phyloP scores from a whole-genome alignment of 2,113 vertebrate species.

The Lycocorax pyrrhopterus region DNA sequence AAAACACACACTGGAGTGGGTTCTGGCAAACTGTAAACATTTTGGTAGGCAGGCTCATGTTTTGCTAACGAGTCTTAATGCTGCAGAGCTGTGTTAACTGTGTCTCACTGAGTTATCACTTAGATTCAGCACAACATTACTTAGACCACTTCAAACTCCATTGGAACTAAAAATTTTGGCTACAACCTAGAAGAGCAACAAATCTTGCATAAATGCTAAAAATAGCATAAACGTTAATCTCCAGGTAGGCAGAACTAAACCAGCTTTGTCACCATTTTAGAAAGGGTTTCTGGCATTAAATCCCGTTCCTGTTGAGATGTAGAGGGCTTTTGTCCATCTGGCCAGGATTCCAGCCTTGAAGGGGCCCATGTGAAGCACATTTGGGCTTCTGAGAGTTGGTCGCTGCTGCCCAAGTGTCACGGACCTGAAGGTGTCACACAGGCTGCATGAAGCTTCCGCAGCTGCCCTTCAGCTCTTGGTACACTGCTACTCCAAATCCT shows the following conservation, averaged over 20 bases:
- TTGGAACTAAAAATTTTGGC: neutral
- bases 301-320: neutral
- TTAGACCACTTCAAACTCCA: neutral
- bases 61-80: neutral
- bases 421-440: fast-evolving
- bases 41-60: neutral
- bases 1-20: neutral
- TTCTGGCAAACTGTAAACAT: neutral
- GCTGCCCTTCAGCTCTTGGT: neutral
- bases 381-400: neutral
- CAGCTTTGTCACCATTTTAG: neutral
- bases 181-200: neutral
- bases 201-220: neutral
- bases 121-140: neutral
- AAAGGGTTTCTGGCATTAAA: neutral
- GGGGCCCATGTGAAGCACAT: neutral
- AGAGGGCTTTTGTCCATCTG: neutral
- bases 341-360: neutral
- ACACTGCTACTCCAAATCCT: neutral
- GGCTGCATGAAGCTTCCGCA: neutral
- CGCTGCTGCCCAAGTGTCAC: neutral
- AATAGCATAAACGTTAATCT: neutral
- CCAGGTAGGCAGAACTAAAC: neutral
- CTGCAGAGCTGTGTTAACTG: neutral
- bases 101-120: neutral